phyloP scores from a whole-genome alignment of 2,113 vertebrate species.

The Cyrtonyx montezumae region DNA sequence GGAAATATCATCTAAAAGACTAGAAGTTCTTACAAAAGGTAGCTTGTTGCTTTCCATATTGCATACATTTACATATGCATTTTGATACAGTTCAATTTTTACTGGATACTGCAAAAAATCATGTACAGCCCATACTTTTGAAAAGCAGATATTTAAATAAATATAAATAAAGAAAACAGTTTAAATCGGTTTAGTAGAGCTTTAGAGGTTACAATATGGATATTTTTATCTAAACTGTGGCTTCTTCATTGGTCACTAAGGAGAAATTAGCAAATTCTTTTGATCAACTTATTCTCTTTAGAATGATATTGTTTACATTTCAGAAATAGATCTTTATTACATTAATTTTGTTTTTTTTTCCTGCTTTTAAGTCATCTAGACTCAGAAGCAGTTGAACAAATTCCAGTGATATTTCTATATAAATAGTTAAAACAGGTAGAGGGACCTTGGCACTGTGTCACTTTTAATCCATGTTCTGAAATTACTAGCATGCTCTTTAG shows the following conservation, averaged over 20 bases:
- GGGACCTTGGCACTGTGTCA: neutral
- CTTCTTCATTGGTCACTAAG: rapidly evolving
- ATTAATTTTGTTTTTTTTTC: neutral
- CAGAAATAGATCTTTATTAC: neutral
- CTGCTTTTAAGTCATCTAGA: neutral
- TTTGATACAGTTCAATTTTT: neutral
- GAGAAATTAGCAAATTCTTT: neutral
- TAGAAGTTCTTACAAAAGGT: neutral
- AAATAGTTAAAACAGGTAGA: neutral
- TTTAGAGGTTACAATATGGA: neutral
- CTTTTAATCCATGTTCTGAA: neutral
- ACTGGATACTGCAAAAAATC: neutral
- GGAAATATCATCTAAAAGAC: neutral
- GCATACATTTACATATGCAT: neutral
- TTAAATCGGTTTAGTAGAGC: neutral
- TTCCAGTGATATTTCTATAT: neutral
- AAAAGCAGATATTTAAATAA: neutral
- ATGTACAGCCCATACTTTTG: rapidly evolving
- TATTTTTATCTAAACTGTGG: neutral
- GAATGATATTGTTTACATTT: neutral
- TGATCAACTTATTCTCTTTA: neutral
- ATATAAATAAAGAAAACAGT: neutral
- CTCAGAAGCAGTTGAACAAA: neutral
- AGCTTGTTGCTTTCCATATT: neutral
- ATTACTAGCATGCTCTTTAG: neutral